phyloP scores from a whole-genome alignment of 2,113 vertebrate genomes.

The Leptobrachium leishanense region DNA sequence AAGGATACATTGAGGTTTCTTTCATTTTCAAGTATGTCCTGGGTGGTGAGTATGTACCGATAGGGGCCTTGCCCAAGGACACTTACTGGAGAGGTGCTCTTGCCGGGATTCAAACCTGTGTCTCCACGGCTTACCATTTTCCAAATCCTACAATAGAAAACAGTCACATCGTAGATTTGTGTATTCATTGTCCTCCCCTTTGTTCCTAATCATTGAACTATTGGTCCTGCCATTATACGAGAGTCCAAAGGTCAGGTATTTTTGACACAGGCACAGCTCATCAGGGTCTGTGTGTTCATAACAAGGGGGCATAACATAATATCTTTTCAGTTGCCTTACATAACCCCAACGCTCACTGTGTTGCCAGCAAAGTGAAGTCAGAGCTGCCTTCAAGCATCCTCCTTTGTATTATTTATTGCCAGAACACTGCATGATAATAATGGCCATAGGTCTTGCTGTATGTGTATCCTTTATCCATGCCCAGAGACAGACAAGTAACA shows the following conservation, averaged over 20 bases:
- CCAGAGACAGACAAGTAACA: constrained; percentile 44
- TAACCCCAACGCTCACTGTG: not conserved
- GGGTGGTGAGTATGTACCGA: no score
- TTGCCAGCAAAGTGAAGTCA: not conserved
- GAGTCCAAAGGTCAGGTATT: not conserved
- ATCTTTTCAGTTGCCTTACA: not conserved
- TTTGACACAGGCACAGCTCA: not conserved
- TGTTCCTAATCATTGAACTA: not conserved
- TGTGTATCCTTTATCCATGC: constrained; percentile 36
- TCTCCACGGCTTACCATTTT: no score
- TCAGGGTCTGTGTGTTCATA: not conserved
- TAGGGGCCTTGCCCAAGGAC: no score
- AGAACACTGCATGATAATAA: constrained; percentile 27
- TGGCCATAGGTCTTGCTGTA: constrained; percentile 22
- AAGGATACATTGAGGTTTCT: no score
- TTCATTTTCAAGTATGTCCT: no score
- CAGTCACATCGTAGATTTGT: not conserved
- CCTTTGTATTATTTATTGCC: constrained; percentile 1
- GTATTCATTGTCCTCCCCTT: not conserved
- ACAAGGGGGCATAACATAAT: not conserved
- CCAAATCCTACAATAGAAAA: no score
- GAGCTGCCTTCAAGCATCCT: not conserved
- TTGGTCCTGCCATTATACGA: not conserved
- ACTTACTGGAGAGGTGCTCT: no score
- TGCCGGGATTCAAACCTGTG: no score